Evolutionary conservation across 2,113 vertebrate genomes (phyloP).

Genomic region (Emydocephalus ijimae): DNA sequence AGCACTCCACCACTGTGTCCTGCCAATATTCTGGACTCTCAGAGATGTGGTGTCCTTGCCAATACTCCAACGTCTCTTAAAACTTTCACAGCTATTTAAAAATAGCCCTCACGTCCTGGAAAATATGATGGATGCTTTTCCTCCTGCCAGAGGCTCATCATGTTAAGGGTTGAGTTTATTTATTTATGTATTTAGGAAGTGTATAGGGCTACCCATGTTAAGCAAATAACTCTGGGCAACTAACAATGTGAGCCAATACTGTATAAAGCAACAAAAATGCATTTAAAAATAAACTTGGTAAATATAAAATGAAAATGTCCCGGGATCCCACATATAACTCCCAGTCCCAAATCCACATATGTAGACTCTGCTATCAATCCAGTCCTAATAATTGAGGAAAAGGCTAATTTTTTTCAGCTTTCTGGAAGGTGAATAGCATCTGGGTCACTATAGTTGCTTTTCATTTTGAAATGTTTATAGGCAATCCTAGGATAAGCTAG

Average conservation of each 20-base stretch:
- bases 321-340: neutral
- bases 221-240: neutral
- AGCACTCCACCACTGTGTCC: neutral
- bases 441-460: neutral
- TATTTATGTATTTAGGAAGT: neutral
- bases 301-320: neutral
- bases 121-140: slow-evolving; percentile 41
- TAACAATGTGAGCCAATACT: neutral
- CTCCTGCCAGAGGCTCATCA: slow-evolving; percentile 10
- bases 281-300: neutral
- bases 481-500: neutral
- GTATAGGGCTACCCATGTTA: neutral
- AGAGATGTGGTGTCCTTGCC: neutral
- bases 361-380: neutral
- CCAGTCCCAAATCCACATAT: neutral
- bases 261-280: neutral
- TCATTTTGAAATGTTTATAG: neutral
- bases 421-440: neutral
- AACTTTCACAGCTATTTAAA: slow-evolving; percentile 44
- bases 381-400: neutral
- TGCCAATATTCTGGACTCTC: slow-evolving; percentile 28
- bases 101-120: slow-evolving; percentile 45
- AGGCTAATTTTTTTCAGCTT: neutral
- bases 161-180: neutral
- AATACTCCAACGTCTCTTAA: slow-evolving; percentile 21